Percentiles rank a stretch among this genome's conserved stretches.
Evolutionary conservation across 2,113 vertebrate genomes (phyloP).

Genomic region (Catharus minimus): DNA sequence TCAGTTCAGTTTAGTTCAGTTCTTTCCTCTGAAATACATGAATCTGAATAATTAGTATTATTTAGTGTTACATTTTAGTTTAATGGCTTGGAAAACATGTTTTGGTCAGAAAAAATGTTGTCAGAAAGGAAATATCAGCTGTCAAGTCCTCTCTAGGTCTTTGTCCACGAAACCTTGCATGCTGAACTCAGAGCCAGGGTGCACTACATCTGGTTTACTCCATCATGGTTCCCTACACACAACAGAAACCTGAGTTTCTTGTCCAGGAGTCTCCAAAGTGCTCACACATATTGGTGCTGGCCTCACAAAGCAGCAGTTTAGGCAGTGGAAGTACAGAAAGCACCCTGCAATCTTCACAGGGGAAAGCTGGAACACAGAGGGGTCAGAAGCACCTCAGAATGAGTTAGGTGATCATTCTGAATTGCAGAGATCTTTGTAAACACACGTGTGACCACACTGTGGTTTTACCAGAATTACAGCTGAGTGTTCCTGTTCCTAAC

Average conservation of each 20-base stretch:
- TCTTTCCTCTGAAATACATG: not conserved
- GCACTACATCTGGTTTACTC: not conserved
- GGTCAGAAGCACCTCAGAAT: not conserved
- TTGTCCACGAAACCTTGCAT: not conserved
- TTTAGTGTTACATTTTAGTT: not conserved
- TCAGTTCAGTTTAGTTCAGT: not conserved
- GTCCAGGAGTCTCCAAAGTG: not conserved
- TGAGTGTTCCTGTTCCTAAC: not conserved
- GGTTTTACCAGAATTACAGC: not conserved
- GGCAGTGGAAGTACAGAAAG: not conserved
- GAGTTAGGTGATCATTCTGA: not conserved
- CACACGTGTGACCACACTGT: not conserved
- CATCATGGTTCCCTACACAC: not conserved
- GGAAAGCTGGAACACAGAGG: not conserved
- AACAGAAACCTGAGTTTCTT: not conserved
- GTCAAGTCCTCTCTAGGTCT: not conserved
- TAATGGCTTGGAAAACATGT: not conserved
- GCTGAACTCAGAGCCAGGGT: not conserved
- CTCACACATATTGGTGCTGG: not conserved
- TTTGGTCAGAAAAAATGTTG: not conserved
- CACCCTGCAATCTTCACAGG: rapidly evolving
- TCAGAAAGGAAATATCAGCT: not conserved
- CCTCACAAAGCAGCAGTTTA: not conserved
- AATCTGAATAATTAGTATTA: not conserved
- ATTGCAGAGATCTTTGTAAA: not conserved